A percentile compares a stretch with the other conserved stretches of the same genome.
These are phyloP conservation scores for Ornithoptera priamus DNA, from an alignment of 2,888 invertebrate species.

Conservation along the genomic window DNA sequence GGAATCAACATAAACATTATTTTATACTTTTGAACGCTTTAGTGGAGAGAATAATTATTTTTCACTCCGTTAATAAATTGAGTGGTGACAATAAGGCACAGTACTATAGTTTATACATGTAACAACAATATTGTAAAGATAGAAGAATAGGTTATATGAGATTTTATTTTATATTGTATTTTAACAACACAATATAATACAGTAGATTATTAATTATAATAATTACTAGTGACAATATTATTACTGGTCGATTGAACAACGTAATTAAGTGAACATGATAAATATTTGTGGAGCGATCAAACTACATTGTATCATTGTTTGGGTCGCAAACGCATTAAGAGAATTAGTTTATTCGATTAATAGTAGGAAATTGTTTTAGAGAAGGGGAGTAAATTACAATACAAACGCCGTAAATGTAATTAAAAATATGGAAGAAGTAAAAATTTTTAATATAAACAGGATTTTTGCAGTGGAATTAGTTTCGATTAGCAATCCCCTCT, in stretches of 20 bases:
- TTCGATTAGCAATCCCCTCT: no score
- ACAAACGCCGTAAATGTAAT: not conserved
- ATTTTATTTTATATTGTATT: no score
- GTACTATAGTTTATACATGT: no score
- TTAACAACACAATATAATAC: not conserved
- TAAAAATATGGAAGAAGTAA: not conserved
- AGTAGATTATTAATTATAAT: not conserved
- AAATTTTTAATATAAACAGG: not conserved
- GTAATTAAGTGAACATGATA: not conserved
- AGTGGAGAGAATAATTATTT: no score
- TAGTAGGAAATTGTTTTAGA: not conserved
- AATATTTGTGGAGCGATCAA: slow-evolving; percentile 5
- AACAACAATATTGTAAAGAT: no score
- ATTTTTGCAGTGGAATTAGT: not conserved
- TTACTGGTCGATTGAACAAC: slow-evolving; percentile 1
- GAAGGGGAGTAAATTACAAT: not conserved
- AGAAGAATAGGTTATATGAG: no score
- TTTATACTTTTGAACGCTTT: no score
- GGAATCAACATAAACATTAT: no score
- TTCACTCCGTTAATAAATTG: no score
- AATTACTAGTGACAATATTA: not conserved
- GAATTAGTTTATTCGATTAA: not conserved
- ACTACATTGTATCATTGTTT: not conserved
- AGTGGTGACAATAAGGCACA: no score
- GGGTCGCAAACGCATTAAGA: not conserved